A percentile compares a stretch with the other conserved stretches of the same genome.
Evolutionary conservation across 2,888 invertebrate genomes (phyloP).

Genomic region (Sinodicranocentrus sp.): DNA sequence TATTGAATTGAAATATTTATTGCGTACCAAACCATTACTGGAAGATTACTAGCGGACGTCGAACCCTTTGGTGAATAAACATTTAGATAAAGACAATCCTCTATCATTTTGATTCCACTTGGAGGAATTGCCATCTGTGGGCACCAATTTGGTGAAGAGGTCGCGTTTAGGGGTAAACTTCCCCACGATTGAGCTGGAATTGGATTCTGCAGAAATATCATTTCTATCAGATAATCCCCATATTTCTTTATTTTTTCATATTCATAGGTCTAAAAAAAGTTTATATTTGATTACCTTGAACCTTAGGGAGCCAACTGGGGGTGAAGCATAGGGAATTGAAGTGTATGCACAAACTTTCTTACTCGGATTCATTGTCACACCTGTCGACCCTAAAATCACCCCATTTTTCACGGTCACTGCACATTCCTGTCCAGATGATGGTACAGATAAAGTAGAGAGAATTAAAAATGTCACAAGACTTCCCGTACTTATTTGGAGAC

Average conservation of each 20-base stretch:
- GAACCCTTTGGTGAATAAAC: slow-evolving; percentile 8
- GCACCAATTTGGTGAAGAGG: slow-evolving; percentile 27
- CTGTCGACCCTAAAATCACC: neutral
- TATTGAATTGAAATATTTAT: neutral
- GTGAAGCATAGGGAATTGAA: slow-evolving; percentile 28
- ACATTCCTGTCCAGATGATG: neutral
- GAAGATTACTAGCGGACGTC: neutral
- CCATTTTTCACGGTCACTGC: slow-evolving; percentile 12
- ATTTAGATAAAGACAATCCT: slow-evolving; percentile 36
- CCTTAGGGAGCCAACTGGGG: slow-evolving; percentile 24
- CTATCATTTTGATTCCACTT: neutral
- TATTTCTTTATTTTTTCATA: too few relatives aligned
- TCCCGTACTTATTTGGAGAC: too few relatives aligned
- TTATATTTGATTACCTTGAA: too few relatives aligned
- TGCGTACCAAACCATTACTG: slow-evolving; percentile 36
- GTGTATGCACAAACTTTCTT: slow-evolving; percentile 18
- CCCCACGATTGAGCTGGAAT: slow-evolving; percentile 22
- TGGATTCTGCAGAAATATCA: slow-evolving; percentile 8
- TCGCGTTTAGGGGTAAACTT: neutral
- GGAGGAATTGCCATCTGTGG: neutral
- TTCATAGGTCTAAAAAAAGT: too few relatives aligned
- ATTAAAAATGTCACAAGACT: neutral
- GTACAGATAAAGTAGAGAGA: neutral
- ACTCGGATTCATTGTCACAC: slow-evolving; percentile 7
- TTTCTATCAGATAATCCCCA: too few relatives aligned